Percentiles rank a stretch among this genome's conserved stretches.
phyloP scores from a whole-genome alignment of 2,888 invertebrate species.

The Blera fallax region DNA sequence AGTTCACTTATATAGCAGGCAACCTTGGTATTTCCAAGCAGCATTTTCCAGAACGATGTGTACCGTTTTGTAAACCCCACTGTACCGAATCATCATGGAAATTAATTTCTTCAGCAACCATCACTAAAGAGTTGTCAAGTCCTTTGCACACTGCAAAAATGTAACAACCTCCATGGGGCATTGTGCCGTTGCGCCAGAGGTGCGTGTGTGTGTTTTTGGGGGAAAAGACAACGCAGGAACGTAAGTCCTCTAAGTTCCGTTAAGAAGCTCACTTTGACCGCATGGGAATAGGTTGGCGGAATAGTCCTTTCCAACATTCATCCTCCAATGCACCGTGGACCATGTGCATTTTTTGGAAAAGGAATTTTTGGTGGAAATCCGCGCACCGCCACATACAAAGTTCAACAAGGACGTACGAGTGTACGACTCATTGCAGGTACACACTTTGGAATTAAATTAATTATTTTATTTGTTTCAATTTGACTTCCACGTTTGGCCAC shows the following conservation, averaged over 20 bases:
- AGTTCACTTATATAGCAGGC: no score
- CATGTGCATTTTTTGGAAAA: not conserved
- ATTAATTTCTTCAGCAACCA: not conserved
- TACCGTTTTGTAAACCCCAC: not conserved
- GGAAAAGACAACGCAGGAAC: constrained; percentile 14
- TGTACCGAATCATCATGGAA: constrained; percentile 21
- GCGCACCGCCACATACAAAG: not conserved
- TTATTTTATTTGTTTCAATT: constrained; percentile 68
- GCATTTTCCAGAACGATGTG: no score
- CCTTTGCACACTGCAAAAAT: constrained; percentile 19
- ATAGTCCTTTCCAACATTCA: not conserved
- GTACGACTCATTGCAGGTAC: not conserved
- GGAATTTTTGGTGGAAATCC: constrained; percentile 10
- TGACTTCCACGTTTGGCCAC: constrained; percentile 33
- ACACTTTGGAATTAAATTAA: constrained; percentile 59
- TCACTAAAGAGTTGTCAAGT: constrained; percentile 14
- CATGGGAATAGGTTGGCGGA: constrained; percentile 47
- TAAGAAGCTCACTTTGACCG: constrained; percentile 51
- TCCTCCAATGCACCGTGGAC: not conserved
- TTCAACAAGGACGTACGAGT: not conserved
- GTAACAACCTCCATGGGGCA: not conserved
- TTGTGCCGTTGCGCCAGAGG: not conserved
- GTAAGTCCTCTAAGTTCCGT: not conserved
- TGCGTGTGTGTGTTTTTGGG: not conserved
- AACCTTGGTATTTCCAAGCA: no score